Conservation (phyloP, 1,140 invertebrate genomes). For the Mycetomoellerius zeteki region DNA sequence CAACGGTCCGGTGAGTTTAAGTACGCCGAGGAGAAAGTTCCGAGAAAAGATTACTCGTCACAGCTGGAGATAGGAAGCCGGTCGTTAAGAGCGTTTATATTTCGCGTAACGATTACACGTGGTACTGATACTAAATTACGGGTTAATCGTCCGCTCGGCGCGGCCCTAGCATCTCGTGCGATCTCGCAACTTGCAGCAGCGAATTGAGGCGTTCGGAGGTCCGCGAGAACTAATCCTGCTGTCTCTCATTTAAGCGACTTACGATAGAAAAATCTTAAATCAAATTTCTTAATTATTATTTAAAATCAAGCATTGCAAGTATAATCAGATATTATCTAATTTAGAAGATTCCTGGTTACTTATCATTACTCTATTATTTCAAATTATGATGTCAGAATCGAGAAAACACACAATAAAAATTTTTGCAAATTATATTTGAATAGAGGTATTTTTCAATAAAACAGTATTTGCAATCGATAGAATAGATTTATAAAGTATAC, state of each 20-base stretch:
- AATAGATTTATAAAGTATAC: too few relatives aligned
- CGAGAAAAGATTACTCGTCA: constrained; percentile 66
- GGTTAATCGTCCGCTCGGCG: constrained; percentile 56
- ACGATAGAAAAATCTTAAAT: background rate
- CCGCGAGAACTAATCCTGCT: background rate
- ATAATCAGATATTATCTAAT: background rate
- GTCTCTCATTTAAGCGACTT: background rate
- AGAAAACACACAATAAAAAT: too few relatives aligned
- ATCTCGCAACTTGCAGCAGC: constrained; percentile 43
- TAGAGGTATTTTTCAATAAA: too few relatives aligned
- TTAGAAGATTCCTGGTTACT: background rate
- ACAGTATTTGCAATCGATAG: too few relatives aligned
- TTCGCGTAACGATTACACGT: constrained; percentile 65
- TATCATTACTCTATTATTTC: too few relatives aligned
- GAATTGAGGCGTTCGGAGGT: constrained; percentile 5
- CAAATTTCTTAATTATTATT: constrained; percentile 6
- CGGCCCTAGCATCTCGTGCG: constrained; percentile 27
- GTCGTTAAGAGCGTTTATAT: constrained; percentile 67
- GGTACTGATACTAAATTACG: constrained; percentile 66
- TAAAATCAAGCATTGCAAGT: background rate
- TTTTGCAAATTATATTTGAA: too few relatives aligned
- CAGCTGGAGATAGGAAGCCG: constrained; percentile 66
- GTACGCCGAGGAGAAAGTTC: constrained; percentile 52
- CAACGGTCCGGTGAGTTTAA: constrained; percentile 49
- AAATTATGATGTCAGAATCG: too few relatives aligned